Base-by-base conservation (phyloP, 1,140 invertebrate species). In the Caenorhabditis briggsae region DNA sequence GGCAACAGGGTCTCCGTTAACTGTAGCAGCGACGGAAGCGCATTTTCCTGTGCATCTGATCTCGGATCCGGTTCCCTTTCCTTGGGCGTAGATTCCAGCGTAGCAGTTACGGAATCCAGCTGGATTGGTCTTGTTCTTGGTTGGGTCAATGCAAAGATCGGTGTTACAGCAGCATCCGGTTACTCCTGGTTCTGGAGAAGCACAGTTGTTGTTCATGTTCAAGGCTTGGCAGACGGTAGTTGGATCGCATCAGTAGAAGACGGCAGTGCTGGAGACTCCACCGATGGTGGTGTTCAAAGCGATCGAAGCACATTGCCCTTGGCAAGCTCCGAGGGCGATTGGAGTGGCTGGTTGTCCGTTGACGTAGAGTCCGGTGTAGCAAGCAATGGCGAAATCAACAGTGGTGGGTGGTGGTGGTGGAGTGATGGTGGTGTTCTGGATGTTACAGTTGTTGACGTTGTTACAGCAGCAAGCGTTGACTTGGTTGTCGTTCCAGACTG, bases 191-290 rank as follows among this genome's bases (percentile, higher is more conserved):
- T 59, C 55, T 41, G 82, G 83, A 16, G 61, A 82, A 33, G 74
- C 74, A 83, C 87, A 86, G n/a, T 25, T 0, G 56, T 87, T 84
- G 33, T 43, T 53, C 53, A 56, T 86, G 50, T 70, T 70, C 12
- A 86, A 43, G 3, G 12, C 5, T 64, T 58, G 50, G 50, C 85
- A 86, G n/a, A 82, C 70, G 18, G 55, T 18, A 5, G 59, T 61
- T 23, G 87, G 87, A n/a, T 88, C 87, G 33, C 87, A 88, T 18
- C 48, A 78, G 55, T 88, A 88, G n/a, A 88, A 46, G 2, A n/a
- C 78, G 18, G 84, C 84, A 2, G 85, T 64, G 87, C 50, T 48
- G 18, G 41, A 5, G 20, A 20, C 20, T n/a, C 56, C 55, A 14
- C 2, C 33, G 20, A 83, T 18, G 5, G 20, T 61, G n/a, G 82